These are phyloP conservation scores for Tenthredo livida DNA, from an alignment of 2,888 invertebrate genomes.

Conservation along the genomic window DNA sequence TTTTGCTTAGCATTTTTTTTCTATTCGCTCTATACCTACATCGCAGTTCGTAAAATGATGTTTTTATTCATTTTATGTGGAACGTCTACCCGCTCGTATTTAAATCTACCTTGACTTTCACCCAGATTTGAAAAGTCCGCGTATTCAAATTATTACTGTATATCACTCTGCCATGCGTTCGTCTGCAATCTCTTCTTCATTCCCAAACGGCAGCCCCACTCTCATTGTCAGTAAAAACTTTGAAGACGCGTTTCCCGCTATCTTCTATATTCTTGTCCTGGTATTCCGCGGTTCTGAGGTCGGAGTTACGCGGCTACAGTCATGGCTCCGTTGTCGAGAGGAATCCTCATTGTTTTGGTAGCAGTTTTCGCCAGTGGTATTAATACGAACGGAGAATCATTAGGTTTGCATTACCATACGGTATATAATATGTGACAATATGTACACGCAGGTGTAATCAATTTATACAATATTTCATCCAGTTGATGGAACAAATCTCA, in stretches of 20 bases:
- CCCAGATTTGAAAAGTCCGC: background rate
- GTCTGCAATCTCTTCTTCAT: background rate
- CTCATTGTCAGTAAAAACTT: slow-evolving; percentile 12
- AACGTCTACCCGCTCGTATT: background rate
- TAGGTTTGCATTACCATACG: slow-evolving; percentile 23
- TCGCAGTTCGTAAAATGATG: background rate
- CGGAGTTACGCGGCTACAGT: slow-evolving; percentile 41
- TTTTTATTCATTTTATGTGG: background rate
- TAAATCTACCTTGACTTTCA: background rate
- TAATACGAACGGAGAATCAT: slow-evolving; percentile 33
- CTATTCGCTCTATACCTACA: background rate
- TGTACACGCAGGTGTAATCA: background rate
- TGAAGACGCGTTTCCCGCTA: slow-evolving; percentile 41
- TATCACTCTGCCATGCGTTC: background rate
- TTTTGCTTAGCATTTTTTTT: background rate
- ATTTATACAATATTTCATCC: background rate
- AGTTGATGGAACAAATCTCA: background rate
- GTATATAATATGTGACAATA: background rate
- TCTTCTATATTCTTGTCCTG: slow-evolving; percentile 35
- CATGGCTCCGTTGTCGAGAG: slow-evolving; percentile 49
- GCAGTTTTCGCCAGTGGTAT: slow-evolving; percentile 3
- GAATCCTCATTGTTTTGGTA: slow-evolving; percentile 13
- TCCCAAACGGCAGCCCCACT: slow-evolving; percentile 26
- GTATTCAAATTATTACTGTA: background rate
- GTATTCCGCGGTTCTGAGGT: slow-evolving; percentile 32